Conservation (phyloP, 2,113 vertebrate species). For the Hirundichthys speculiger region DNA sequence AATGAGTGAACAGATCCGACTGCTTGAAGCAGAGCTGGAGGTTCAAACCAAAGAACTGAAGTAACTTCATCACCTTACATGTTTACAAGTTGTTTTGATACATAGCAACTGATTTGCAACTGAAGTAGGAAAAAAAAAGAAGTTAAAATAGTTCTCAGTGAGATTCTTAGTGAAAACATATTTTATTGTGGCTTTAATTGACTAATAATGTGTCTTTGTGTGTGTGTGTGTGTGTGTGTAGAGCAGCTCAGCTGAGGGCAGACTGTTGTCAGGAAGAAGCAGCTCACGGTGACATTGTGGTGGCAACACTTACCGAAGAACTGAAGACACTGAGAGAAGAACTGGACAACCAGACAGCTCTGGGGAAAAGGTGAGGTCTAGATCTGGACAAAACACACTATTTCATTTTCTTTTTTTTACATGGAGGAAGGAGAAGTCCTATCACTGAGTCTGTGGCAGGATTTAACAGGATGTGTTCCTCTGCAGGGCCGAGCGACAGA, state of each 20-base stretch:
- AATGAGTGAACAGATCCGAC: conserved; percentile 86
- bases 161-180: neutral
- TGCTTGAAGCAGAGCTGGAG: conserved; percentile 87
- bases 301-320: conserved; percentile 84
- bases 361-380: conserved; percentile 85
- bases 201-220: neutral
- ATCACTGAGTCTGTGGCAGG: neutral
- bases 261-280: conserved; percentile 82
- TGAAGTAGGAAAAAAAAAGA: too few relatives aligned
- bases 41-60: conserved; percentile 85
- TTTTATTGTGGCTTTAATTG: neutral
- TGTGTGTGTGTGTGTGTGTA: conserved; percentile 49
- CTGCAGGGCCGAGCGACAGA: conserved; percentile 89
- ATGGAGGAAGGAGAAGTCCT: too few relatives aligned
- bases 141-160: neutral
- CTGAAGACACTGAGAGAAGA: conserved; percentile 83
- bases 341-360: conserved; percentile 78
- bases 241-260: conserved; percentile 85
- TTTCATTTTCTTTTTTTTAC: neutral
- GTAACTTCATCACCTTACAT: conserved; percentile 78
- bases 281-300: conserved; percentile 81
- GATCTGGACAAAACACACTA: neutral
- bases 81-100: too few relatives aligned
- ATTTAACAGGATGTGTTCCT: neutral
- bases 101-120: too few relatives aligned